Conservation (phyloP, 2,888 invertebrate genomes). For the Volucella bombylans region DNA sequence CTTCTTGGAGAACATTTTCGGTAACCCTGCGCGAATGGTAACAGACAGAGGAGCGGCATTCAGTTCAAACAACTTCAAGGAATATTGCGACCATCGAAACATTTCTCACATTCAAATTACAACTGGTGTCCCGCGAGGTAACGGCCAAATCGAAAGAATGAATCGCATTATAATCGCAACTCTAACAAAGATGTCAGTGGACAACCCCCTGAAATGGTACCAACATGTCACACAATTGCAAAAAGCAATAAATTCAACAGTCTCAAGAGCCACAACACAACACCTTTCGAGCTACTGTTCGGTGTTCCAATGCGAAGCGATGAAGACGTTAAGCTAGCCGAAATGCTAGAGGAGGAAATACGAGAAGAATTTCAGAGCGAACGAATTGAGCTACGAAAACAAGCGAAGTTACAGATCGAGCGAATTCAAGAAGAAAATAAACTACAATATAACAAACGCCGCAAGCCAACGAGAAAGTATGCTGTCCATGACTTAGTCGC, state of each 20-base stretch:
- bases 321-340: constrained; percentile 61
- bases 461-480: constrained; percentile 28
- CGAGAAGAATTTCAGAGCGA: constrained; percentile 39
- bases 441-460: constrained; percentile 15
- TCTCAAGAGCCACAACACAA: too few species aligned
- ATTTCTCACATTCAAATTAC: constrained; percentile 77
- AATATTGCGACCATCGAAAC: constrained; percentile 77
- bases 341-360: constrained; percentile 26
- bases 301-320: too few species aligned
- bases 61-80: constrained; percentile 77
- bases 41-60: constrained; percentile 79
- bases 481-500: constrained; percentile 13
- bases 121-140: constrained; percentile 78
- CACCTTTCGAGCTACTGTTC: too few species aligned
- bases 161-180: constrained; percentile 75
- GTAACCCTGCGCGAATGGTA: constrained; percentile 78
- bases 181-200: constrained; percentile 36
- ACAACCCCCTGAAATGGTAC: constrained; percentile 30
- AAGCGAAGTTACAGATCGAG: too few species aligned
- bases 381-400: constrained; percentile 36
- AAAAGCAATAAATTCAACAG: too few species aligned
- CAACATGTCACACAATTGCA: constrained; percentile 7
- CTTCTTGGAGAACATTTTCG: constrained; percentile 77
- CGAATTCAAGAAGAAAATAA: constrained; percentile 37
- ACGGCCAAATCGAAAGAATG: constrained; percentile 79